Evolutionary conservation across 2,113 vertebrate species (phyloP), one percentile per base, ranked within the genome.

Genomic region (Ascaphus truei): DNA sequence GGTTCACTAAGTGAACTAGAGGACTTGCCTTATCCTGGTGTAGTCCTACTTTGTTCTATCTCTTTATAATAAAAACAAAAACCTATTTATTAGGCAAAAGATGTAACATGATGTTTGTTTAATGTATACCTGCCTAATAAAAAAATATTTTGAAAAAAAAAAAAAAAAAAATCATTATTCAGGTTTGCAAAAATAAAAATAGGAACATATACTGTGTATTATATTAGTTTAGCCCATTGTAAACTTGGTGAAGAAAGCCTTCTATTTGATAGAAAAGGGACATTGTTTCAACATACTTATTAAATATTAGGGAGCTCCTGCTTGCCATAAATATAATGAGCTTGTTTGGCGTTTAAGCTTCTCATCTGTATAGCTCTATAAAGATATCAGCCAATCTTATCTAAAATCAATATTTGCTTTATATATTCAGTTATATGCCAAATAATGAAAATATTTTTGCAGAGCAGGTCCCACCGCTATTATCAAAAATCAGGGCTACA

Each of bases 301-400:
- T 20, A 25, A 25, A 50, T 50, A 7, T 18, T 9, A 50, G 47
- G 47, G 47, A 5, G 4, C n/a, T 7, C 10, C 10, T 20, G 15
- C 41, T 45, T 13, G 20, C 16, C 4, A 7, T 18, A 41, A n/a
- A n/a, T 12, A 41, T 41, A 41, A 13, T 13, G 4, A 12, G 11
- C n/a, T 41, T 45, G 22, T 41, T 39, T 15, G 13, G 15, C 41
- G 39, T 43, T 22, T 55, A 43, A 27, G 29, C 26, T 8, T 66
- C 48, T 66, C 23, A 55, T 55, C 36, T 22, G 26, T 29, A 23
- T 51, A 31, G 29, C 16, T 55, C 63, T 55, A 52, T 66, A 22
- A 50, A 50, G 63, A 66, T 55, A 66, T 66, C 41, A 43, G 34
- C 29, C 25, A 63, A 50, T 26, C 39, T 43, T 18, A 55, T 66